phyloP scores from a whole-genome alignment of 2,113 vertebrate species.

The Addax nasomaculatus region DNA sequence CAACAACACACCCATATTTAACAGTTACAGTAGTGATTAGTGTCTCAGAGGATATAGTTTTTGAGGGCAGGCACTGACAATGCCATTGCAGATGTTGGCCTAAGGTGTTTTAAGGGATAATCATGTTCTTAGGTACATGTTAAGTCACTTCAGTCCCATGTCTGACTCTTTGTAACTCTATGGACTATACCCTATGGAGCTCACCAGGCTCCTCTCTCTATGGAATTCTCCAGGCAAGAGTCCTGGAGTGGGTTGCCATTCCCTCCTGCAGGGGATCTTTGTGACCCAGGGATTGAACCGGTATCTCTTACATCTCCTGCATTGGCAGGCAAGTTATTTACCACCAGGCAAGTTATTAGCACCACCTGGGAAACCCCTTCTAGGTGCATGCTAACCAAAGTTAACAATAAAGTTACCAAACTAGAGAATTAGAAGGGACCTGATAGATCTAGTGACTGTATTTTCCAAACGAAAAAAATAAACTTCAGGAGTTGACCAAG shows the following conservation, averaged over 20 bases:
- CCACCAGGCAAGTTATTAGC: background rate
- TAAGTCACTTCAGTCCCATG: background rate
- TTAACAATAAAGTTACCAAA: background rate
- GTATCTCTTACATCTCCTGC: background rate
- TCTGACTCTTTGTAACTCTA: background rate
- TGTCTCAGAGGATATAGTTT: background rate
- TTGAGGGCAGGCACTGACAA: background rate
- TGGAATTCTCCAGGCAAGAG: background rate
- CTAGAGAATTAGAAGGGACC: background rate
- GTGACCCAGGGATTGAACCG: background rate
- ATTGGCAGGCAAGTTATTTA: background rate
- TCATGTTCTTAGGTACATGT: background rate
- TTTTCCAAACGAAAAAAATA: conserved; percentile 1
- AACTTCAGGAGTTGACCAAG: background rate
- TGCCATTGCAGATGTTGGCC: background rate
- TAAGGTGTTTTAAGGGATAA: background rate
- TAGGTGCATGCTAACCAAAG: background rate
- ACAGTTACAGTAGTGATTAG: background rate
- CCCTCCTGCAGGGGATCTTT: background rate
- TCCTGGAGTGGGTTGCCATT: background rate
- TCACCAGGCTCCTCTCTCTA: background rate
- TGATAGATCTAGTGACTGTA: background rate
- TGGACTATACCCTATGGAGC: background rate
- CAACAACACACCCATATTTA: background rate
- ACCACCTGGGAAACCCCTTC: background rate